A percentile compares a stretch with the other conserved stretches of the same genome.
phyloP scores from a whole-genome alignment of 1,140 invertebrate species.

The Lordiphosa collinella region DNA sequence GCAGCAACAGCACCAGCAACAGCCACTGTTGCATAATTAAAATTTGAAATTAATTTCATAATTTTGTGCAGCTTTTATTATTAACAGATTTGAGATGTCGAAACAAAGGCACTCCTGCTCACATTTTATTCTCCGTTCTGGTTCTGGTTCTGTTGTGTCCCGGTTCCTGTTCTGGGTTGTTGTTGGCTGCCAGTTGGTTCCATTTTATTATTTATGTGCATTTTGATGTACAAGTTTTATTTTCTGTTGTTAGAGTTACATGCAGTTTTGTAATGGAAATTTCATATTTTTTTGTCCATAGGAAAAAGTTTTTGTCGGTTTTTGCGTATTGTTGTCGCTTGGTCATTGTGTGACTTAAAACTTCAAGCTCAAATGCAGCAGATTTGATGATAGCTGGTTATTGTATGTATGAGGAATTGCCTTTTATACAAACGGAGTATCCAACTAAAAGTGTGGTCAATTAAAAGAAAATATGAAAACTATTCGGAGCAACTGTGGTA shows the following conservation, averaged over 20 bases:
- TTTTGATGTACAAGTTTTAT: slow-evolving; percentile 64
- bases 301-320: slow-evolving; percentile 28
- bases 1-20: slow-evolving; percentile 27
- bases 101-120: slow-evolving; percentile 47
- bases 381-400: no score
- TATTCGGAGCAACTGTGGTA: no score
- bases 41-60: slow-evolving; percentile 75
- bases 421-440: no score
- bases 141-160: slow-evolving; percentile 24
- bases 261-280: slow-evolving; percentile 27
- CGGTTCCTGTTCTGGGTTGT: slow-evolving; percentile 49
- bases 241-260: slow-evolving; percentile 2
- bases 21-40: slow-evolving; percentile 70
- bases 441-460: no score
- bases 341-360: slow-evolving; percentile 18
- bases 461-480: no score
- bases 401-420: no score
- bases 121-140: slow-evolving; percentile 25
- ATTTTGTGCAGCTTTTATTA: slow-evolving; percentile 59
- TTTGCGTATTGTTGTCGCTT: slow-evolving; percentile 49
- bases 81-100: slow-evolving; percentile 51
- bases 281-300: slow-evolving; percentile 16
- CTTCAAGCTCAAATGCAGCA: slow-evolving; percentile 39
- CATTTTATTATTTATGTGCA: slow-evolving; percentile 76
- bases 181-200: slow-evolving; percentile 32